Conservation (phyloP, 2,888 invertebrate genomes). For the Girardia tigrina region DNA sequence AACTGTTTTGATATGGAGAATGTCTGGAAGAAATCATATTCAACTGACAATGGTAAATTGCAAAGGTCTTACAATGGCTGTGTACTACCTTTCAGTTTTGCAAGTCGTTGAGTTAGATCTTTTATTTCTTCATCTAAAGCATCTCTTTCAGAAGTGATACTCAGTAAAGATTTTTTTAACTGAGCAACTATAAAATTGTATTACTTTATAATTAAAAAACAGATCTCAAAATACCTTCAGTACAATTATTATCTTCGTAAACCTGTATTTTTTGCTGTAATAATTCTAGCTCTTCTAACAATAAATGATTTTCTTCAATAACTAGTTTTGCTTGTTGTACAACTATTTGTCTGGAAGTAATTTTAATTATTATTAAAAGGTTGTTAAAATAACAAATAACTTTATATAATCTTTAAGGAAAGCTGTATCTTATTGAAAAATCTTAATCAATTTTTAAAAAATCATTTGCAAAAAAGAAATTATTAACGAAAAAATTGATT, state of each 20-base stretch:
- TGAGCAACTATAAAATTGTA: background rate
- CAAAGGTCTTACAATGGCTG: background rate
- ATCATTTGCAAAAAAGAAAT: too few relatives aligned
- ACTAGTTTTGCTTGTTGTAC: conserved; percentile 21
- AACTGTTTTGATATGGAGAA: background rate
- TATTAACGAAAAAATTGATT: too few relatives aligned
- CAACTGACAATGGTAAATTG: background rate
- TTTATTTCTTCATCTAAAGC: background rate
- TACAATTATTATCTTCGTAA: background rate
- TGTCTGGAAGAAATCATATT: background rate
- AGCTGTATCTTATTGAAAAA: too few relatives aligned
- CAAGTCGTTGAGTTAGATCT: background rate
- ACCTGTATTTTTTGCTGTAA: background rate
- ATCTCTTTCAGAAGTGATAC: background rate
- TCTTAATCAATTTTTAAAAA: too few relatives aligned
- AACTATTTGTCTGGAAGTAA: background rate
- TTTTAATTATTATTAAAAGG: too few relatives aligned
- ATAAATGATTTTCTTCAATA: conserved; percentile 24
- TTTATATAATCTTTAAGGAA: too few relatives aligned
- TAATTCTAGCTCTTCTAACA: conserved; percentile 9
- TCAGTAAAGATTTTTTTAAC: background rate
- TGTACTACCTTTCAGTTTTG: background rate
- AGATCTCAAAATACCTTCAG: background rate
- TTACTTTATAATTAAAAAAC: background rate
- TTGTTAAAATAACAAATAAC: too few relatives aligned